A percentile compares a stretch with the other conserved stretches of the same genome.
Conservation (phyloP, 2,888 invertebrate genomes). For the Epiblema foenella region DNA sequence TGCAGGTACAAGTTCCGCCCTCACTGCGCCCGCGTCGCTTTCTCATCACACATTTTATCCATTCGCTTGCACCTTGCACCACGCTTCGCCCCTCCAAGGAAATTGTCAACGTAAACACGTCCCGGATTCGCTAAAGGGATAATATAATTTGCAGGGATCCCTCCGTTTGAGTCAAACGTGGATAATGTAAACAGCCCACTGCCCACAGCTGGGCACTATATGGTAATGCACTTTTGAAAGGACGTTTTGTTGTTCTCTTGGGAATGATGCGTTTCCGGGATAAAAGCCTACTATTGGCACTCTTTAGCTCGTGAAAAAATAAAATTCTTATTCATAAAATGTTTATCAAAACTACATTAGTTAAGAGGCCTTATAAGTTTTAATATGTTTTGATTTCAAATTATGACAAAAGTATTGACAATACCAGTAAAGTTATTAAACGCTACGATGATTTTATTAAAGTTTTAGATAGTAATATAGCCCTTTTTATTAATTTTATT, state of each 20-base stretch:
- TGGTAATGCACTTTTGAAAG: neutral
- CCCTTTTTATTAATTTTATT: too few species aligned
- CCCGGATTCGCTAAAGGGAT: constrained; percentile 42
- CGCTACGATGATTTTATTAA: too few species aligned
- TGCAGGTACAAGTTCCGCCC: too few species aligned
- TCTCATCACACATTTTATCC: neutral
- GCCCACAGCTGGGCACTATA: constrained; percentile 16
- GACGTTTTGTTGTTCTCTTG: neutral
- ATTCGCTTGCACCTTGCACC: constrained; percentile 1
- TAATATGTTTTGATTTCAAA: too few species aligned
- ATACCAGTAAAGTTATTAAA: too few species aligned
- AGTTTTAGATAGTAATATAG: too few species aligned
- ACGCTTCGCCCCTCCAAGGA: constrained; percentile 10
- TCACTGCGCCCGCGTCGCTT: too few species aligned
- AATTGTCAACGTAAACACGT: constrained; percentile 39
- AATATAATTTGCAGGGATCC: constrained; percentile 36
- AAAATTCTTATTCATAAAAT: too few species aligned
- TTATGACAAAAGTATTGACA: too few species aligned
- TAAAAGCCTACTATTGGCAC: neutral
- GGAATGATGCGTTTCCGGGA: neutral
- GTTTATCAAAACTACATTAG: too few species aligned
- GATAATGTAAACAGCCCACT: constrained; percentile 33
- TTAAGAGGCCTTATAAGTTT: too few species aligned
- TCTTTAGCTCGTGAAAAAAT: neutral
- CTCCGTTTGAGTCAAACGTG: constrained; percentile 32